Evolutionary conservation across 2,113 vertebrate species (phyloP).

Genomic region (Monopterus albus): DNA sequence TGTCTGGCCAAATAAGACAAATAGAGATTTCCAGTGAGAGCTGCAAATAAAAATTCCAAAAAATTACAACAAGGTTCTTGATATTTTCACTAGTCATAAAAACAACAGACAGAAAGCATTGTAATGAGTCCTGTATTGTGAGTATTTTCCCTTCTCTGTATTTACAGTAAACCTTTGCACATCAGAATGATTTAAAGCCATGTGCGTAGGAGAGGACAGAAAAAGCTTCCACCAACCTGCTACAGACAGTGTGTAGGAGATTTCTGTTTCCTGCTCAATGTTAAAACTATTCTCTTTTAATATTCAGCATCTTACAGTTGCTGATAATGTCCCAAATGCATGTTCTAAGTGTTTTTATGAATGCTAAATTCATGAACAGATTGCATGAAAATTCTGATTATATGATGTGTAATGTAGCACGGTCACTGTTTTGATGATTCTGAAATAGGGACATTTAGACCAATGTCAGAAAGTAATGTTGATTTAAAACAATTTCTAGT

Average conservation of each 20-base stretch:
- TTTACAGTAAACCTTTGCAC: constrained; percentile 59
- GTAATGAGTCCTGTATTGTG: neutral
- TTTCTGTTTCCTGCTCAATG: constrained; percentile 57
- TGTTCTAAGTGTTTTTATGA: neutral
- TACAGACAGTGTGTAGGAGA: constrained; percentile 72
- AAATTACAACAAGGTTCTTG: neutral
- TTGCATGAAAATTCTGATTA: too few species aligned
- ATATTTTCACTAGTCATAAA: neutral
- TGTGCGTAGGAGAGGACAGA: constrained; percentile 71
- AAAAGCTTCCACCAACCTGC: constrained; percentile 66
- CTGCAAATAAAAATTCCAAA: neutral
- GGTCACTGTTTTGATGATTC: too few species aligned
- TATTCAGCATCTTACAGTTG: constrained; percentile 21
- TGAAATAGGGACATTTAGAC: too few species aligned
- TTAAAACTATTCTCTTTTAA: constrained; percentile 41
- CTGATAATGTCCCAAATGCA: constrained; percentile 4
- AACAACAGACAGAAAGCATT: neutral
- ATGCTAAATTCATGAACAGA: neutral
- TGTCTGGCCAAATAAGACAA: constrained; percentile 26
- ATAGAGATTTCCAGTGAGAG: neutral
- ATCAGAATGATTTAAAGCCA: constrained; percentile 59
- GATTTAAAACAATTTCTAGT: too few species aligned
- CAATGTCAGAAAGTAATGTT: too few species aligned
- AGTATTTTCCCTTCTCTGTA: neutral
- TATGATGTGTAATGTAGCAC: too few species aligned